Evolutionary conservation across 30 jellyfish, hydroid and myxozoan species (phyloP), one percentile per base, ranked within the genome.

Genomic region (Cassiopea xamachana): DNA sequence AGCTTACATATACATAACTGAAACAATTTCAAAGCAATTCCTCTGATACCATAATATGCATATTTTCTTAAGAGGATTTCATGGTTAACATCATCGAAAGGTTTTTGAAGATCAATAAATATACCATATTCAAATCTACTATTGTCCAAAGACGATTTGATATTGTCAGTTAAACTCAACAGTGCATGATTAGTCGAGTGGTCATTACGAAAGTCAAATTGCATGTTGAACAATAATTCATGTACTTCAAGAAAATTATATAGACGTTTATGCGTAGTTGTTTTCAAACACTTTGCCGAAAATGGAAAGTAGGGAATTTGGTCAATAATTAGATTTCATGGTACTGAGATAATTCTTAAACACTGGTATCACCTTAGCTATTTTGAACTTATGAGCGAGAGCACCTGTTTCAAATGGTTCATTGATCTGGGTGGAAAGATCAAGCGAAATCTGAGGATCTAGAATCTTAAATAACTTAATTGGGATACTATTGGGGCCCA

Each of bases 161-260:
- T 84, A 84, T 84, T 84, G 76, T 73, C 87, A 0, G 86, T 84
- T 67, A 55, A 70, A 46, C 92, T 84, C 45, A 86, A 81, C 18
- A 86, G 88, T 73, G 93, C 93, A 86, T 86, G 88, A 67, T 86
- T 88, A 86, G 88, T 73, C 16, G 92, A 84, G 76, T 67, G 76
- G 3, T 15, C 76, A 14, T 19, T 67, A 67, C 92, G 92, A 73
- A 84, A 84, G 7, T 87, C 92, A 84, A 84, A 84, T 75, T 84
- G 85, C 86, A 84, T 43, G 67, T 73, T 69, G 78, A 84, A 72
- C 79, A 84, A 84, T 70, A 70, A 46, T 48, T 84, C 92, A 84
- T 44, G 46, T 60, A 48, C 55, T 1, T 84, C 92, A 84, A 84
- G 92, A 84, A 70, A 43, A 12, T 47, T 58, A 77, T 75, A 64